These are phyloP conservation scores for Chiroxiphia lanceolata DNA, from an alignment of 2,797 vertebrate species.

Conservation along the genomic window DNA sequence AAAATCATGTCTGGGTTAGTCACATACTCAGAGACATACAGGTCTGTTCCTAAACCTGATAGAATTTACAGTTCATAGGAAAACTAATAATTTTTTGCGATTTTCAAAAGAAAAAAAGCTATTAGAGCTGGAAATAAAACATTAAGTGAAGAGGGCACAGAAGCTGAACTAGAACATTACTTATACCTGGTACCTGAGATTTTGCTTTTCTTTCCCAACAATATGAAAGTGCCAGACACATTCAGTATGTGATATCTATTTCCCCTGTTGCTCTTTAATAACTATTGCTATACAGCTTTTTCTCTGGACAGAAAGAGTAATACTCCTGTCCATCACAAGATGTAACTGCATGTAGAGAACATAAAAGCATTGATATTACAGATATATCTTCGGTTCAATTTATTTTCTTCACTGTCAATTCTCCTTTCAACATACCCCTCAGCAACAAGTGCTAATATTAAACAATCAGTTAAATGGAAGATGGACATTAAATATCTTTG, in stretches of 20 bases:
- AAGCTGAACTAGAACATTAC: neutral
- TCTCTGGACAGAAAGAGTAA: slow-evolving; percentile 19
- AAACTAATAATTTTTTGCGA: neutral
- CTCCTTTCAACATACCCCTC: neutral
- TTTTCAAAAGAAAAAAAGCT: slow-evolving; percentile 9
- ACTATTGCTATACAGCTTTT: slow-evolving; percentile 30
- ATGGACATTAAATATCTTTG: neutral
- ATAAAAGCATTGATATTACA: slow-evolving; percentile 10
- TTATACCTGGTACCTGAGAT: neutral
- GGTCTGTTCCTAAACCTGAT: neutral
- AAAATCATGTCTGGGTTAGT: neutral
- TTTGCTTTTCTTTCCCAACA: neutral
- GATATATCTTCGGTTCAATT: neutral
- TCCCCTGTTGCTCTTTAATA: slow-evolving; percentile 45
- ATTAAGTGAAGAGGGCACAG: neutral
- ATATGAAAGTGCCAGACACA: neutral
- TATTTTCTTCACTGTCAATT: neutral
- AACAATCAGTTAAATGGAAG: neutral
- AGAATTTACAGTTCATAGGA: neutral
- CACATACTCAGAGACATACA: neutral
- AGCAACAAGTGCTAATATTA: neutral
- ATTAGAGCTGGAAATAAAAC: slow-evolving; percentile 6
- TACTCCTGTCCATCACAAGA: slow-evolving; percentile 44
- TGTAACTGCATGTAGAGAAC: slow-evolving; percentile 21
- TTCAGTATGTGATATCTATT: slow-evolving; percentile 1